Conservation (phyloP, 1,140 invertebrate genomes). For the Mya arenaria region DNA sequence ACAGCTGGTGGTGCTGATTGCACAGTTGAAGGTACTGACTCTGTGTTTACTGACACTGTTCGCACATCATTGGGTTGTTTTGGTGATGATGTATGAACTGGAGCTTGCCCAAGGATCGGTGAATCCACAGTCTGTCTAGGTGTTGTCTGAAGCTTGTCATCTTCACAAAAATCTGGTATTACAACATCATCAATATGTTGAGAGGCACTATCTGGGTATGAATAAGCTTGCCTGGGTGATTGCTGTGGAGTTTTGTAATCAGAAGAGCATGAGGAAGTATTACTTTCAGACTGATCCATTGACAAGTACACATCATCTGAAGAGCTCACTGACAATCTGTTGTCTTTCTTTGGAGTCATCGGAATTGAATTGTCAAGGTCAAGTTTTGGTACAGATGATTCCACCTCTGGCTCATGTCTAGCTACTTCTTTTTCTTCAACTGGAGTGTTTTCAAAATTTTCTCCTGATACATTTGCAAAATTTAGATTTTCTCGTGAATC, state of each 20-base stretch:
- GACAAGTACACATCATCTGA: slow-evolving; percentile 47
- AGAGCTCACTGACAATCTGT: slow-evolving; percentile 20
- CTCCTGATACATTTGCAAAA: neutral
- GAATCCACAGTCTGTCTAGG: slow-evolving; percentile 12
- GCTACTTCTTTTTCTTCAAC: neutral
- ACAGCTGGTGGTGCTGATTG: slow-evolving; percentile 36
- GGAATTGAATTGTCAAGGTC: neutral
- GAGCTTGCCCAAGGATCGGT: slow-evolving; percentile 4
- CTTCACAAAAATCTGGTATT: slow-evolving; percentile 42
- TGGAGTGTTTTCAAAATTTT: slow-evolving; percentile 28
- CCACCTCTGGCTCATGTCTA: neutral
- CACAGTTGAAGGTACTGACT: slow-evolving; percentile 25
- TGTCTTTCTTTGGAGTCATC: slow-evolving; percentile 3
- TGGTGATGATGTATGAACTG: slow-evolving; percentile 41
- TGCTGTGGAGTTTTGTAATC: slow-evolving; percentile 69
- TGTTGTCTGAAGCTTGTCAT: neutral
- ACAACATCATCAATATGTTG: slow-evolving; percentile 48
- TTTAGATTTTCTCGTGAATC: slow-evolving; percentile 43
- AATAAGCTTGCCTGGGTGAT: slow-evolving; percentile 58
- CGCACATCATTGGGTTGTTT: slow-evolving; percentile 36
- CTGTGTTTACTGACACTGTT: slow-evolving; percentile 65
- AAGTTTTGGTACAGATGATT: slow-evolving; percentile 8
- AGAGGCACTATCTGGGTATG: neutral
- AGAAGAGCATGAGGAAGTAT: slow-evolving; percentile 59
- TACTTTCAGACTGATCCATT: slow-evolving; percentile 31